phyloP scores from a whole-genome alignment of 2,888 invertebrate genomes.

The Neoascia interrupta region DNA sequence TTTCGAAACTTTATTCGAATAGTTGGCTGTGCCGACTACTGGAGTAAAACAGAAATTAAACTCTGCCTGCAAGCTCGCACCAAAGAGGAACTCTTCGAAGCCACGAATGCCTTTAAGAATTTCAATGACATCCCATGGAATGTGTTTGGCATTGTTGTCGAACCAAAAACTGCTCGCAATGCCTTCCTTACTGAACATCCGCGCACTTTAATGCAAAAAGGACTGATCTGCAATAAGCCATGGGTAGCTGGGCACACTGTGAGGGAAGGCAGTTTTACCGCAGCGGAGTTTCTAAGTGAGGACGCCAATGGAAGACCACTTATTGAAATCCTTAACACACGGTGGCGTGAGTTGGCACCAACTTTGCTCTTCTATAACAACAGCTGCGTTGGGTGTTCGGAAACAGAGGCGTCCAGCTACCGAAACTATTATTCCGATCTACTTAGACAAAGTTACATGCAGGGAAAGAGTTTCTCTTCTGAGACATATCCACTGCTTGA shows the following conservation, averaged over 20 bases:
- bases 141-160: conserved; percentile 86
- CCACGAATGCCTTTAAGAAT: conserved; percentile 75
- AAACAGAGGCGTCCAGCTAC: neutral
- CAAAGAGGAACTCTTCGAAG: conserved; percentile 82
- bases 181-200: conserved; percentile 86
- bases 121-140: conserved; percentile 85
- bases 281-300: conserved; percentile 78
- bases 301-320: conserved; percentile 74
- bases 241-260: conserved; percentile 85
- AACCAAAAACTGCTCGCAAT: conserved; percentile 79
- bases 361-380: conserved; percentile 52
- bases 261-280: conserved; percentile 87
- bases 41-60: conserved; percentile 82
- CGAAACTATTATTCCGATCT: neutral
- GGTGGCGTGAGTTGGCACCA: conserved; percentile 80
- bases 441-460: conserved; percentile 74
- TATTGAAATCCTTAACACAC: conserved; percentile 78
- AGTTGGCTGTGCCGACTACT: conserved; percentile 44
- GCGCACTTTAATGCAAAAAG: conserved; percentile 80
- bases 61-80: conserved; percentile 84
- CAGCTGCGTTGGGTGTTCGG: neutral
- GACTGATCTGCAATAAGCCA: conserved; percentile 83
- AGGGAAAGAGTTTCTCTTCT: conserved; percentile 80
- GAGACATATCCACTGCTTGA: conserved; percentile 77
- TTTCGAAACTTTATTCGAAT: neutral